A percentile compares a stretch with the other conserved stretches of the same genome.
These are phyloP conservation scores for Enteromius argenteus DNA, from an alignment of 2,797 vertebrate species.

Conservation along the genomic window DNA sequence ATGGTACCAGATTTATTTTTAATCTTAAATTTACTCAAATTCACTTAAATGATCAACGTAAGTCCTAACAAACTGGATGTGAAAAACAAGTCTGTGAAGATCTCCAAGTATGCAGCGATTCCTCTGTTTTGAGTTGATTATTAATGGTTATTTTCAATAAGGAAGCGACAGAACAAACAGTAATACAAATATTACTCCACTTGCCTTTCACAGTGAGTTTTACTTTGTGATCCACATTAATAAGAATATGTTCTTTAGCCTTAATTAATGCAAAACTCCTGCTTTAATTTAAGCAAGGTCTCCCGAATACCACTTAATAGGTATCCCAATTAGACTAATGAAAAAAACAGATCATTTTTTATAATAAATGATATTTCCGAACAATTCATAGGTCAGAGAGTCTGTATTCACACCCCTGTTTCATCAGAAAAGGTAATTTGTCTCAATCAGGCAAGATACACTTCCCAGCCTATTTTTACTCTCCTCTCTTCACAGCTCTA, in stretches of 20 bases:
- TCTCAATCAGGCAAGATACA: slow-evolving; percentile 57
- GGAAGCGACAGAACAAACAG: slow-evolving; percentile 16
- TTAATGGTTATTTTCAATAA: neutral
- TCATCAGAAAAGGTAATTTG: slow-evolving; percentile 65
- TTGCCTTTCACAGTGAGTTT: slow-evolving; percentile 28
- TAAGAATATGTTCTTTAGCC: slow-evolving; percentile 30
- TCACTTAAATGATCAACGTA: neutral
- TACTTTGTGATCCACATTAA: slow-evolving; percentile 53
- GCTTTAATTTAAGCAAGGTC: slow-evolving; percentile 52
- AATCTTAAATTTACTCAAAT: neutral
- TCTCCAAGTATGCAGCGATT: neutral
- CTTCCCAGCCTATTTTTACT: slow-evolving; percentile 50
- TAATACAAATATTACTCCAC: slow-evolving; percentile 29
- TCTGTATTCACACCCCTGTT: slow-evolving; percentile 64
- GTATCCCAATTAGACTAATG: slow-evolving; percentile 61
- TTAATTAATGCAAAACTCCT: slow-evolving; percentile 52
- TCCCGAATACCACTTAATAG: slow-evolving; percentile 51
- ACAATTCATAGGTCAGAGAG: slow-evolving; percentile 52
- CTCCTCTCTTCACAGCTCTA: slow-evolving; percentile 42
- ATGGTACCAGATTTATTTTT: neutral
- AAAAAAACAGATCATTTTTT: slow-evolving; percentile 58
- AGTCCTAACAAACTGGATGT: neutral
- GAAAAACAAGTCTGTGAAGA: neutral
- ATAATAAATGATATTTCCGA: slow-evolving; percentile 61
- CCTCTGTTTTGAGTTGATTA: neutral